Percentiles rank a stretch among this genome's conserved stretches.
Conservation (phyloP, 1,140 invertebrate species). For the Portunus trituberculatus region DNA sequence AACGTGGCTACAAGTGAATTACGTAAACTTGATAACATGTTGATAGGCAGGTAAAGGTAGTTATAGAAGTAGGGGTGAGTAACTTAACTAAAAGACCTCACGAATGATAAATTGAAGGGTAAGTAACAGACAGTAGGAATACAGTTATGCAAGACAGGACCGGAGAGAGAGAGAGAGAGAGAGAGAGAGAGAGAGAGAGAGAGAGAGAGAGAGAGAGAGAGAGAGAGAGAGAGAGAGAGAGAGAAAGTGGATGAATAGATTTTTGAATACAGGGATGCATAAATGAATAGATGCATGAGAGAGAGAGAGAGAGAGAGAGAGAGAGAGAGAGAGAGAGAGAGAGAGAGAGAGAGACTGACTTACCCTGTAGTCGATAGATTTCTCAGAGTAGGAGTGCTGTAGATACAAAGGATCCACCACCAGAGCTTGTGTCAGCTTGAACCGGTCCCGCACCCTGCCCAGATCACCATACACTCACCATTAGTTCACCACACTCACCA, state of each 20-base stretch:
- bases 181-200: background rate
- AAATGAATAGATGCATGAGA: background rate
- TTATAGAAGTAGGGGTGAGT: too few species aligned
- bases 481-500: background rate
- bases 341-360: conserved; percentile 41
- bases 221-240: background rate
- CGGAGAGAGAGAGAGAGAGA: too few species aligned
- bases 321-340: conserved; percentile 11
- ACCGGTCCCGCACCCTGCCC: conserved; percentile 89
- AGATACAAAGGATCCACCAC: conserved; percentile 99
- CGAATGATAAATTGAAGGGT: too few species aligned
- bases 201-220: background rate
- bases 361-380: conserved; percentile 94
- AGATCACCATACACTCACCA: conserved; percentile 29
- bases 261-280: background rate
- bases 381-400: conserved; percentile 97
- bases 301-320: background rate
- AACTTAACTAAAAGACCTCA: too few species aligned
- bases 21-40: too few species aligned
- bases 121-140: too few species aligned
- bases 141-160: too few species aligned
- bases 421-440: conserved; percentile 94
- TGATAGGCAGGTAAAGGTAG: too few species aligned
- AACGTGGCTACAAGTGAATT: too few species aligned
- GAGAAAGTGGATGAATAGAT: background rate